phyloP scores from a whole-genome alignment of 2,797 vertebrate genomes.

The Morus bassanus region DNA sequence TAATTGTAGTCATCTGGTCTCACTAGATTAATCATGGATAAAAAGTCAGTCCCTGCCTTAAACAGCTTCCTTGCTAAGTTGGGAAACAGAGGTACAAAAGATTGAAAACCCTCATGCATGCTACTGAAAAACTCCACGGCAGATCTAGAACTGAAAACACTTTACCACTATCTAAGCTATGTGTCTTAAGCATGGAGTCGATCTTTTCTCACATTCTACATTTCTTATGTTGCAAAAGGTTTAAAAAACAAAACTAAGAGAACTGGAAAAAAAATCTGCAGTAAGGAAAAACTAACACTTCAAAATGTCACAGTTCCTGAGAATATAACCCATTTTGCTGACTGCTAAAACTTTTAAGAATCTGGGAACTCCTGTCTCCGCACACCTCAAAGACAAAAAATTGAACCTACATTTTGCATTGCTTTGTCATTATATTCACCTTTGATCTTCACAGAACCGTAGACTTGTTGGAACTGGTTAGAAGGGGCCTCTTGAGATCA shows the following conservation, averaged over 20 bases:
- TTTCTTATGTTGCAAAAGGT: neutral
- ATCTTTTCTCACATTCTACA: neutral
- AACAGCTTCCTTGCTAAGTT: neutral
- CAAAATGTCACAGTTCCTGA: neutral
- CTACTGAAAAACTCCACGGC: neutral
- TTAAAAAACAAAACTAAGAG: neutral
- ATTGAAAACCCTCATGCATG: neutral
- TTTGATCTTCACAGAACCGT: neutral
- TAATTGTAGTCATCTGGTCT: neutral
- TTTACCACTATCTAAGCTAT: neutral
- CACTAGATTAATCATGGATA: neutral
- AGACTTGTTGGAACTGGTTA: neutral
- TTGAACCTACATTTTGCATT: neutral
- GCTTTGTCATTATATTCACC: neutral
- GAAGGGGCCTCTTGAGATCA: neutral
- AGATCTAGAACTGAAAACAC: neutral
- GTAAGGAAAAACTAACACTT: neutral
- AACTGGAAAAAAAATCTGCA: neutral
- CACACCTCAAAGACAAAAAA: neutral
- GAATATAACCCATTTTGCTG: neutral
- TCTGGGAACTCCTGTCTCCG: neutral
- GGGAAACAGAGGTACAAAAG: neutral
- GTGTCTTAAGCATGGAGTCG: neutral
- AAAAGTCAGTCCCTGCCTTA: neutral
- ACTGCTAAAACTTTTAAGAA: neutral